Percentiles rank a stretch among this genome's conserved stretches.
phyloP scores from a whole-genome alignment of 2,888 invertebrate species.

The Heliconius erato region DNA sequence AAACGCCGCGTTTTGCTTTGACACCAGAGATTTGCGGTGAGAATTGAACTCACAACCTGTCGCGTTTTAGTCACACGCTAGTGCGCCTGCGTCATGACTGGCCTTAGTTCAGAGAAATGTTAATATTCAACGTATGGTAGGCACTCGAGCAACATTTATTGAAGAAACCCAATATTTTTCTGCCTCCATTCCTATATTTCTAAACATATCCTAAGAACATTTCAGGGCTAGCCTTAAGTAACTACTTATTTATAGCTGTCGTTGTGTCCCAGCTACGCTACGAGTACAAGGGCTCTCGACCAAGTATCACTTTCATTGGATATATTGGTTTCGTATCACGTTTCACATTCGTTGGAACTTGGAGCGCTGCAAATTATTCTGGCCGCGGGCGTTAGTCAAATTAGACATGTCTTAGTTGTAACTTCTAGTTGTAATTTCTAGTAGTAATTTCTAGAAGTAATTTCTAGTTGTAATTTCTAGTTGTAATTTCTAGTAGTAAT shows the following conservation, averaged over 20 bases:
- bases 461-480: no score
- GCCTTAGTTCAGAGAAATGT: neutral
- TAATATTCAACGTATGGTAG: neutral
- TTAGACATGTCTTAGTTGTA: slow-evolving; percentile 38
- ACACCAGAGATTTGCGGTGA: neutral
- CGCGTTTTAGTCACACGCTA: neutral
- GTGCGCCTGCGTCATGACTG: no score
- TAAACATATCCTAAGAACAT: neutral
- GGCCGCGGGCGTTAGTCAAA: slow-evolving; percentile 45
- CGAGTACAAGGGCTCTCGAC: slow-evolving; percentile 45
- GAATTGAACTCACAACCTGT: neutral
- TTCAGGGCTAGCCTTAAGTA: neutral
- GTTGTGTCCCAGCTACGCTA: slow-evolving; percentile 25
- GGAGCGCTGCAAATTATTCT: slow-evolving; percentile 43
- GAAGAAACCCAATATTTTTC: neutral
- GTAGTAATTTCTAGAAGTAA: no score
- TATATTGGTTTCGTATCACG: slow-evolving; percentile 46
- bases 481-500: no score
- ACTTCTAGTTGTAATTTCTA: no score
- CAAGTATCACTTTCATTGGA: slow-evolving; percentile 43
- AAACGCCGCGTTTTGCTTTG: neutral
- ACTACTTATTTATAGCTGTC: slow-evolving; percentile 16
- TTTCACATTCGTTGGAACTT: slow-evolving; percentile 46
- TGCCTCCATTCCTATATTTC: neutral
- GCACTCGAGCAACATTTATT: neutral